A percentile compares a stretch with the other conserved stretches of the same genome.
phyloP scores from a whole-genome alignment of 1,140 invertebrate species.

The Cotesia chilonis region DNA sequence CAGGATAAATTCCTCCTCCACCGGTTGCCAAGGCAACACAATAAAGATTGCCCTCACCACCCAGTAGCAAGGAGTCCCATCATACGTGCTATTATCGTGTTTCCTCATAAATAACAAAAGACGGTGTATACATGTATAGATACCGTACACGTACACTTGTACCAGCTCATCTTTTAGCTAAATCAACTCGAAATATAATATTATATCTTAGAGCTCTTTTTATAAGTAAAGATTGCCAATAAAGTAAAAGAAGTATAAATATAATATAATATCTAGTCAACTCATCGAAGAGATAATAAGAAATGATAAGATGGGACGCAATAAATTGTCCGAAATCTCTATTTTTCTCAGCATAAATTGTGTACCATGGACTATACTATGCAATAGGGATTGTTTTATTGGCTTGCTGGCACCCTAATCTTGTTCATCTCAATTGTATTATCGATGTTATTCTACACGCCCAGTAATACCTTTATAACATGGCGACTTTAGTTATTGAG shows the following conservation, averaged over 20 bases:
- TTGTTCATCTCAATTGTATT: constrained; percentile 52
- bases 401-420: constrained; percentile 33
- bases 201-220: too few relatives aligned
- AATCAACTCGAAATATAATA: neutral
- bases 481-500: constrained; percentile 45
- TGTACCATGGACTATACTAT: neutral
- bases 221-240: too few relatives aligned
- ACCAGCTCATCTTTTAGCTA: constrained; percentile 5
- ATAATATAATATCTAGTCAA: too few relatives aligned
- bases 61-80: constrained; percentile 51
- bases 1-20: constrained; percentile 13
- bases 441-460: constrained; percentile 48
- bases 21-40: constrained; percentile 53
- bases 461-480: constrained; percentile 52
- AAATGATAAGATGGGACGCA: constrained; percentile 1
- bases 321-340: neutral
- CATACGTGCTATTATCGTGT: constrained; percentile 63
- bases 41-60: constrained; percentile 24
- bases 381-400: constrained; percentile 34
- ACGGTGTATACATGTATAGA: neutral
- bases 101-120: constrained; percentile 59
- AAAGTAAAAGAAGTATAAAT: too few relatives aligned
- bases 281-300: constrained; percentile 12
- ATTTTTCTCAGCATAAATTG: neutral
- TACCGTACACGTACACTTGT: neutral